phyloP scores from a whole-genome alignment of 1,140 invertebrate genomes.

The Drosophila lowei region DNA sequence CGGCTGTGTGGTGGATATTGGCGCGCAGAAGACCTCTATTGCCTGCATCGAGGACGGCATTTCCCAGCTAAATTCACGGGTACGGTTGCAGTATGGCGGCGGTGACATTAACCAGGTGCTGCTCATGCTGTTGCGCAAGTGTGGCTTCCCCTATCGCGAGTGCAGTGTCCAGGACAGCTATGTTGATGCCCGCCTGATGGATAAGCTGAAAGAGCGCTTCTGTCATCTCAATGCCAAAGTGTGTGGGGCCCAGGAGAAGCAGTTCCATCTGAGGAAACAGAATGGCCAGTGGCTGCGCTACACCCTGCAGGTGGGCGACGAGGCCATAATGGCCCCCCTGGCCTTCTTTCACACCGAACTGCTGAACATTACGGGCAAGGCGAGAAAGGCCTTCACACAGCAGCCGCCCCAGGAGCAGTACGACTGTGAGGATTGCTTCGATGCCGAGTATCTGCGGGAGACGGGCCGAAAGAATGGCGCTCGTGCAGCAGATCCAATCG shows the following conservation, averaged over 20 bases:
- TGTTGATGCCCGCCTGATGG: conserved; percentile 89
- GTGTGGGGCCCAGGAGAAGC: conserved; percentile 74
- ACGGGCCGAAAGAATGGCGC: conserved; percentile 88
- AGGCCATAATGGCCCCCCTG: conserved; percentile 95
- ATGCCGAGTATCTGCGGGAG: conserved; percentile 95
- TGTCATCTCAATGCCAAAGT: conserved; percentile 93
- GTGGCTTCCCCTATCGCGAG: conserved; percentile 93
- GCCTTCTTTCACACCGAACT: conserved; percentile 95
- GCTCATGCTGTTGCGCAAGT: conserved; percentile 93
- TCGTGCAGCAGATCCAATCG: conserved; percentile 84
- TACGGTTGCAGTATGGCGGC: conserved; percentile 94
- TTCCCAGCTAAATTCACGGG: conserved; percentile 93
- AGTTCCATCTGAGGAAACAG: conserved; percentile 75
- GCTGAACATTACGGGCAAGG: conserved; percentile 90
- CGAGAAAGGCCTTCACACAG: conserved; percentile 86
- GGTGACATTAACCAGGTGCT: conserved; percentile 94
- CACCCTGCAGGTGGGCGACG: conserved; percentile 94
- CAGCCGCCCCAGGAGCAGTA: conserved; percentile 90
- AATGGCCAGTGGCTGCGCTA: conserved; percentile 86
- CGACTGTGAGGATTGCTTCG: conserved; percentile 96
- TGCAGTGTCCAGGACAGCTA: conserved; percentile 88
- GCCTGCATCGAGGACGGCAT: conserved; percentile 98
- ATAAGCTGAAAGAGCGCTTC: conserved; percentile 94
- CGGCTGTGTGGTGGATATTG: conserved; percentile 97
- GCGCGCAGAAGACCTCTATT: conserved; percentile 97